Base-by-base conservation (phyloP, 2,888 invertebrate species). In the Mechanitis messenoides region DNA sequence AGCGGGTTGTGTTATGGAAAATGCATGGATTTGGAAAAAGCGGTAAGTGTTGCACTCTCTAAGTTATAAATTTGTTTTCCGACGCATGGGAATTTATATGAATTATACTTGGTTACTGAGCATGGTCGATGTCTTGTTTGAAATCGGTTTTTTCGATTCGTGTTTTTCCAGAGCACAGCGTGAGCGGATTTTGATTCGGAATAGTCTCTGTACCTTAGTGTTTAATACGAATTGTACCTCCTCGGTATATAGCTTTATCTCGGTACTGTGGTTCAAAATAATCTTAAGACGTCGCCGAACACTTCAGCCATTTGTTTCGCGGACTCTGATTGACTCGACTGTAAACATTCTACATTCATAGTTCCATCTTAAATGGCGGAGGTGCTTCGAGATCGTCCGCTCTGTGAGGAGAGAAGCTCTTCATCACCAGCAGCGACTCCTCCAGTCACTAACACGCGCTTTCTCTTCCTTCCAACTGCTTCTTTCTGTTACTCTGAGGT, bases 1-100 rank as follows among this genome's bases (percentile, higher is more conserved):
- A 75, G 70, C 79, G 80, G 84, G 78, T 75, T 84, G 87, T 89
- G 86, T 84, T 82, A 76, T 84, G 89, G 89, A 86, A 87, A 86
- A 83, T 83, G 72, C 86, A 86, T 87, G 87, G 71, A 68, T 73
- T 72, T 73, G 74, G 63, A 72, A 69, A 71, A 62, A 58, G 11
- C 72, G 85, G 85, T 85, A 83, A 86, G 85, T 87, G 74, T 79
- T 73, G 76, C 76, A 79, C 75, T 76, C 64, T 68, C 69, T 74
- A 69, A 66, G 68, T 67, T 68, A 73, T 68, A 63, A 61, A 55
- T 67, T 68, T 61, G 64, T 68, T 66, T 68, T 64, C 64, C 71
- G 69, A 59, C 65, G 68, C 68, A 67, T 67, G 68, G 55, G 58
- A 56, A 46, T 55, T 58, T 58, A 42, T 31, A 54, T 45, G 53